Base-by-base conservation (phyloP, 2,797 vertebrate species). In the Phylloscopus collybita region DNA sequence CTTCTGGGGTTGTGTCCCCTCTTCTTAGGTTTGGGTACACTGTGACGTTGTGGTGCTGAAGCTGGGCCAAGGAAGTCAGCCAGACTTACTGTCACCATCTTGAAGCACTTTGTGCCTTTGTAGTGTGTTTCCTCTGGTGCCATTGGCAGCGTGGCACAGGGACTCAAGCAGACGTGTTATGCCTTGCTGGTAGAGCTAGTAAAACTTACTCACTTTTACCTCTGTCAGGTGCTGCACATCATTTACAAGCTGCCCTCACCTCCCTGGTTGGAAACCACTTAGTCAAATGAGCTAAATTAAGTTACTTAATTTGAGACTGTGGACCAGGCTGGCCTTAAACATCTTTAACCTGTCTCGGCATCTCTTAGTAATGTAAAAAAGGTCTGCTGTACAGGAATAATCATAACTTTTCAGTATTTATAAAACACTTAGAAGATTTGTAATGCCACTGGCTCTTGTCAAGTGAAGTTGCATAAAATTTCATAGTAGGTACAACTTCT, bases 141-240 rank as follows among this genome's bases (percentile, higher is more conserved):
- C 30, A 10, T 45, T 40, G 64, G 30, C 64, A 61, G 23, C 0
- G 3, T 45, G 65, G 38, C 11, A 1, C 16, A 30, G 47, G 10
- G 16, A 34, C 25, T 53, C 27, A 27, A 20, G 54, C 38, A 47
- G 22, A 26, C 11, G 1, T 0, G 4, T 40, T 0, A 0, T 60
- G n/a, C 40, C 53, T 73, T 64, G 56, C 40, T 85, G 45, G 26
- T 45, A 45, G 49, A 54, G 44, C 60, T 56, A 3, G 18, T 54
- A 27, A 73, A 71, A 40, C 51, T 79, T 32, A 21, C 20, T 73
- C 84, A 32, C 47, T 60, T 92, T 70, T 59, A 10, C 59, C 16
- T 74, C 38, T 60, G 8, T 61, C 17, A 18, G 16, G 26, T 61
- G 71, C 54, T 82, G n/a, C 22, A 5, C 1, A 9, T 82, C 26